Base-by-base conservation (phyloP, 1,140 invertebrate genomes). In the Ctenoplectra terminalis region DNA sequence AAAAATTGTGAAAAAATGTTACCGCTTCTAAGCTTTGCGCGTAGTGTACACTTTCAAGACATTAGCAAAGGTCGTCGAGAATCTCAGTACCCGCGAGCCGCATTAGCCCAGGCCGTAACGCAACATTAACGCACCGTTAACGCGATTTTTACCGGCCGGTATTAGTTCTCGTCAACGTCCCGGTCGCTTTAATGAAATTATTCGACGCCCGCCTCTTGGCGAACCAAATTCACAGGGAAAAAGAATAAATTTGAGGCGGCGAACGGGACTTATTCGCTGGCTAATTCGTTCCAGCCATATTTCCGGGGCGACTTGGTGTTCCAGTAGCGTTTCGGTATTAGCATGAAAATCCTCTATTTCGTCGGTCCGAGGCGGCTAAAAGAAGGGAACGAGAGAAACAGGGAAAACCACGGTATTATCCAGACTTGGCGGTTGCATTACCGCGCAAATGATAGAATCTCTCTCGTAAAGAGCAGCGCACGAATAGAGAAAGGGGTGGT, bases 371-470 rank as follows among this genome's bases (percentile, higher is more conserved):
- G 29, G 29, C 5, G 43, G 15, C n/a, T 56, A 15, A 40, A 54
- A 54, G n/a, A 61, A 20, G 9, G 64, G 20, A 37, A 31, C 17
- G 31, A 37, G 31, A 63, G n/a, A 3, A 31, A 31, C 46, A 9
- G 29, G 9, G 20, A 26, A 74, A 64, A 34, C 72, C 63, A 17
- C 13, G 72, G 46, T 61, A 77, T 82, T 82, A 82, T 80, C 82
- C 67, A 61, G 58, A 17, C 48, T 29, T 61, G 17, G 71, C 34
- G 81, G 56, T 54, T 70, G 69, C 81, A 77, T 83, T 83, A 84
- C 58, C 40, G 67, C 66, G 72, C 58, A 63, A 87, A 84, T 75
- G 86, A 87, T 64, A 73, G 50, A 75, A 48, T 82, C 37, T 71
- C 80, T 54, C 64, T 73, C 67, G 40, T 70, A 63, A 73, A 69